Conservation (phyloP, 1,140 invertebrate genomes). For the Platorchestia sp. region DNA sequence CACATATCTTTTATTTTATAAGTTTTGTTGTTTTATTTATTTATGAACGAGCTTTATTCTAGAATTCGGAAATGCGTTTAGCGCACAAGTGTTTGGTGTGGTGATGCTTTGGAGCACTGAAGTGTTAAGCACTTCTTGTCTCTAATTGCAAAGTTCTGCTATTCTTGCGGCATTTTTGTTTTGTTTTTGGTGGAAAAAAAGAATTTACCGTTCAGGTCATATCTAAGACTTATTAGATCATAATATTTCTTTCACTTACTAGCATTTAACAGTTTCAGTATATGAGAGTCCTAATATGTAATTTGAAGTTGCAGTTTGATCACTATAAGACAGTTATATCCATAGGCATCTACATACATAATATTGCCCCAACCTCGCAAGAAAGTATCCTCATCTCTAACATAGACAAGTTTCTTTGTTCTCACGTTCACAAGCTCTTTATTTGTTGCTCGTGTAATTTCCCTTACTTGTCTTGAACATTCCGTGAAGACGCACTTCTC, state of each 20-base stretch:
- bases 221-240: not conserved
- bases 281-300: not conserved
- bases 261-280: not conserved
- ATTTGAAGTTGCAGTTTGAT: not conserved
- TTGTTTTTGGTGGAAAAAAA: not conserved
- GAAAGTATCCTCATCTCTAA: too few relatives aligned
- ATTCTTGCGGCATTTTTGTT: not conserved
- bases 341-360: too few relatives aligned
- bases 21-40: conserved; percentile 43
- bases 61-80: not conserved
- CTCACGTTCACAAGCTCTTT: not conserved
- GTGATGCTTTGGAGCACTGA: not conserved
- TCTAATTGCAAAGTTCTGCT: not conserved
- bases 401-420: not conserved
- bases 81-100: not conserved
- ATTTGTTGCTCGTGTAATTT: not conserved
- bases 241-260: not conserved
- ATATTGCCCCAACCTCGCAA: too few relatives aligned
- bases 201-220: not conserved
- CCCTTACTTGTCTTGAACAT: not conserved
- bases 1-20: conserved; percentile 37
- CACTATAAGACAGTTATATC: not conserved
- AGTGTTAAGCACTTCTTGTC: not conserved
- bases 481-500: not conserved
- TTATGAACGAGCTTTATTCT: conserved; percentile 10